phyloP scores from a whole-genome alignment of 2,888 invertebrate genomes.

The Eupithecia abbreviata region DNA sequence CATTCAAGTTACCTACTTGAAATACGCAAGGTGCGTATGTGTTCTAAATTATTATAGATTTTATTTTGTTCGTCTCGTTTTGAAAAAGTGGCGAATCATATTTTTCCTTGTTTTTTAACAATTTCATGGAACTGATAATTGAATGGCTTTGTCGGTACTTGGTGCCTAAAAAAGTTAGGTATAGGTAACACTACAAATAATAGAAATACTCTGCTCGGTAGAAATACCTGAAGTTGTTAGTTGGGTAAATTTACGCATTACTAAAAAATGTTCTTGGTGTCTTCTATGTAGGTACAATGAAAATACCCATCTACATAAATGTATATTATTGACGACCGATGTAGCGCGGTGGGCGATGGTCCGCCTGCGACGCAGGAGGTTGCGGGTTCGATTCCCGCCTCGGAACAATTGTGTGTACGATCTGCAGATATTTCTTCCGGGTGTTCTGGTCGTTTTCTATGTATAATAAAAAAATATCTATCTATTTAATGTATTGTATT shows the following conservation, averaged over 20 bases:
- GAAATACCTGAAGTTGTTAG: neutral
- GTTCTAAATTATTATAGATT: neutral
- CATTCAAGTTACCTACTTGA: neutral
- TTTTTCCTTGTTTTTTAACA: constrained; percentile 8
- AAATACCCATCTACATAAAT: neutral
- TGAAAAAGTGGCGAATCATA: neutral
- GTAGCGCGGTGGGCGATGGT: too few relatives aligned
- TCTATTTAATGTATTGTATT: too few relatives aligned
- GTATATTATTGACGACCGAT: too few relatives aligned
- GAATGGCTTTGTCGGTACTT: constrained; percentile 17
- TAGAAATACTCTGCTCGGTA: neutral
- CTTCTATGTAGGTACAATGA: neutral
- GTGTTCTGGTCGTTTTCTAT: too few relatives aligned
- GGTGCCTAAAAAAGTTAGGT: neutral
- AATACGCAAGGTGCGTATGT: neutral
- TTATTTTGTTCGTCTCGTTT: neutral
- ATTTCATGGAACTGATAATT: constrained; percentile 13
- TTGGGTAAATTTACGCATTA: neutral
- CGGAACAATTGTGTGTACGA: too few relatives aligned
- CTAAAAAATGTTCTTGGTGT: neutral
- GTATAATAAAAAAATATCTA: too few relatives aligned
- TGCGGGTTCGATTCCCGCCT: too few relatives aligned
- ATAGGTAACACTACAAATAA: neutral
- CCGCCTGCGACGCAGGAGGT: too few relatives aligned
- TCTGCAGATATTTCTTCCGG: too few relatives aligned